Conservation (phyloP, 2,797 vertebrate genomes). For the Megalops cyprinoides region DNA sequence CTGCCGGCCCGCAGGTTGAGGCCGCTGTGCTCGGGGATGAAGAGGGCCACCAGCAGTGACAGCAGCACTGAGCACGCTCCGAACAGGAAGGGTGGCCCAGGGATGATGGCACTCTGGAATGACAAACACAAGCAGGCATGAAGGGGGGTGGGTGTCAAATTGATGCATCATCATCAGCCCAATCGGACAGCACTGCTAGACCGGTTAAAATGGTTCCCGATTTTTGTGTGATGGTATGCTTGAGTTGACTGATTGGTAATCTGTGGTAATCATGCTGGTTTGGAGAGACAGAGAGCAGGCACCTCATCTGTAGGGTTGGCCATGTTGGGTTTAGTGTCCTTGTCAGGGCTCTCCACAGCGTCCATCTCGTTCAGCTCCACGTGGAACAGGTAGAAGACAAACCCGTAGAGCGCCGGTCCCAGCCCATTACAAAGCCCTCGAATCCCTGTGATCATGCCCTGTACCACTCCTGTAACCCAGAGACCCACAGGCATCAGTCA, state of each 20-base stretch:
- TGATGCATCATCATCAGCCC: too few relatives aligned
- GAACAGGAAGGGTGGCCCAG: slow-evolving; percentile 87
- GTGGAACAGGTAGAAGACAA: slow-evolving; percentile 90
- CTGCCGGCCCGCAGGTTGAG: slow-evolving; percentile 74
- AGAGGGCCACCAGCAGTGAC: slow-evolving; percentile 87
- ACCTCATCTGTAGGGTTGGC: slow-evolving; percentile 91
- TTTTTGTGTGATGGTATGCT: too few relatives aligned
- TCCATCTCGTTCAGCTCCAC: slow-evolving; percentile 84
- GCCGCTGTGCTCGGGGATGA: slow-evolving; percentile 85
- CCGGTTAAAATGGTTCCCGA: too few relatives aligned
- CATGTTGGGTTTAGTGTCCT: slow-evolving; percentile 84
- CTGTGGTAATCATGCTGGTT: too few relatives aligned
- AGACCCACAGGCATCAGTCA: neutral
- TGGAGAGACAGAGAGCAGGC: slow-evolving; percentile 13
- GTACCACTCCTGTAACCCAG: slow-evolving; percentile 79
- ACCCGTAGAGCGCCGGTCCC: slow-evolving; percentile 86
- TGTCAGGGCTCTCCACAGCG: slow-evolving; percentile 75
- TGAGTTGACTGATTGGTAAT: too few relatives aligned
- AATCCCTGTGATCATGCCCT: slow-evolving; percentile 93
- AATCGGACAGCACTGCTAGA: neutral
- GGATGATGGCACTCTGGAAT: slow-evolving; percentile 85
- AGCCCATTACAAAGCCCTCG: slow-evolving; percentile 87
- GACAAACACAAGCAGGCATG: too few relatives aligned
- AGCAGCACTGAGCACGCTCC: slow-evolving; percentile 90
- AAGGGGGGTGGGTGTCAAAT: neutral